Conservation (phyloP, 2,888 invertebrate species). For the Morpho deidamia region DNA sequence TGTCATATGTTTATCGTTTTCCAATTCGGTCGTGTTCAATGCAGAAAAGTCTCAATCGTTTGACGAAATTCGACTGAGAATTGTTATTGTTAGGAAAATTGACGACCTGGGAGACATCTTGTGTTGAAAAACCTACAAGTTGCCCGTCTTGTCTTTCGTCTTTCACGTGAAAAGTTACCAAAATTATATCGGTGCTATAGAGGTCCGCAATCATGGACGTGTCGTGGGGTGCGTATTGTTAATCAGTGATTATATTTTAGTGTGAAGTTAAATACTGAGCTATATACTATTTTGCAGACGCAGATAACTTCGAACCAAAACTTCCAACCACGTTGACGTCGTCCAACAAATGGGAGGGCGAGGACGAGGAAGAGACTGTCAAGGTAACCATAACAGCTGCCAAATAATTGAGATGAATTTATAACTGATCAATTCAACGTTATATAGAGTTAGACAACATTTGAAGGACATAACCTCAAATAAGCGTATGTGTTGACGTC, state of each 20-base stretch:
- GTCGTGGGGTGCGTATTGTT: slow-evolving; percentile 81
- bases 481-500: slow-evolving; percentile 65
- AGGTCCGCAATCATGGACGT: slow-evolving; percentile 80
- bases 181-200: slow-evolving; percentile 64
- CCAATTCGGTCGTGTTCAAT: slow-evolving; percentile 65
- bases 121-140: slow-evolving; percentile 68
- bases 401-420: slow-evolving; percentile 39
- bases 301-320: slow-evolving; percentile 84
- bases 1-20: slow-evolving; percentile 69
- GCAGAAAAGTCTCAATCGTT: slow-evolving; percentile 71
- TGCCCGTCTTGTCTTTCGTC: slow-evolving; percentile 61
- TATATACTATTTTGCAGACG: slow-evolving; percentile 77
- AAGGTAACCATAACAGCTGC: slow-evolving; percentile 80
- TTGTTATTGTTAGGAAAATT: slow-evolving; percentile 53
- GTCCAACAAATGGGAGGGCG: slow-evolving; percentile 91
- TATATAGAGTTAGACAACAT: slow-evolving; percentile 1
- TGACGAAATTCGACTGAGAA: slow-evolving; percentile 69
- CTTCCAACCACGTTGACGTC: slow-evolving; percentile 77
- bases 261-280: slow-evolving; percentile 19
- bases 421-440: neutral
- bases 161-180: slow-evolving; percentile 64
- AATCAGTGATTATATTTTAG: slow-evolving; percentile 16
- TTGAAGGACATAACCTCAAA: slow-evolving; percentile 57
- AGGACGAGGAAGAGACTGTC: slow-evolving; percentile 91
- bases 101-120: slow-evolving; percentile 77